Base-by-base conservation (phyloP, 2,113 vertebrate species). In the Platysteira castanea region DNA sequence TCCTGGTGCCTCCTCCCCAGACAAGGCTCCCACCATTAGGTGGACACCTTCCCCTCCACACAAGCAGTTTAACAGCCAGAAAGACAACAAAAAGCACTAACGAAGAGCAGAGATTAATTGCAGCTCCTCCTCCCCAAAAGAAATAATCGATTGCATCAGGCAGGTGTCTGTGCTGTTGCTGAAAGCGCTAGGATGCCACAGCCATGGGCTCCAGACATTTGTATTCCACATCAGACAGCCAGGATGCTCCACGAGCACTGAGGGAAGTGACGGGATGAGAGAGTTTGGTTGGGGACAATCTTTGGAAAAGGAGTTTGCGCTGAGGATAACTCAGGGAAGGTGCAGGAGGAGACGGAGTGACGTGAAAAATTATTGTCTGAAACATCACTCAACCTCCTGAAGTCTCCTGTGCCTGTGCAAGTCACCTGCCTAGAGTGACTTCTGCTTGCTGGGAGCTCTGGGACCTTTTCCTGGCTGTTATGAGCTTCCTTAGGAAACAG, bases 71-170 rank as follows among this genome's bases (percentile, higher is more conserved):
- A 82, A 47, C 50, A 70, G 60, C n/a, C 79, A 75, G 47, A 26
- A 49, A 54, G 47, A 74, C 11, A 78, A 76, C 28, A 73, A 84
- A 69, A 89, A 60, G 47, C 39, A 50, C 50, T 31, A 41, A 71
- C 76, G 87, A 82, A 35, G 50, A 85, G 73, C 35, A 75, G 70
- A 89, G 84, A 82, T 89, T 70, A 84, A 94, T 77, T 69, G 65
- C 90, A 64, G 73, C 73, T 91, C 60, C 49, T 54, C 84, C 78
- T 89, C 77, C 81, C 78, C 64, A 5, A 60, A 87, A 81, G 65
- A 74, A 87, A 71, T 8, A 15, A 84, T 61, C 5, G 4, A 87
- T 71, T 12, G 67, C 71, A 50, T 28, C 18, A 5, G 75, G 70
- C 79, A 57, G 46, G n/a, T 78, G 61, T 13, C 63, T 76, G 6